These are phyloP conservation scores for Papilio helenus DNA, from an alignment of 1,140 invertebrate species.

Conservation along the genomic window DNA sequence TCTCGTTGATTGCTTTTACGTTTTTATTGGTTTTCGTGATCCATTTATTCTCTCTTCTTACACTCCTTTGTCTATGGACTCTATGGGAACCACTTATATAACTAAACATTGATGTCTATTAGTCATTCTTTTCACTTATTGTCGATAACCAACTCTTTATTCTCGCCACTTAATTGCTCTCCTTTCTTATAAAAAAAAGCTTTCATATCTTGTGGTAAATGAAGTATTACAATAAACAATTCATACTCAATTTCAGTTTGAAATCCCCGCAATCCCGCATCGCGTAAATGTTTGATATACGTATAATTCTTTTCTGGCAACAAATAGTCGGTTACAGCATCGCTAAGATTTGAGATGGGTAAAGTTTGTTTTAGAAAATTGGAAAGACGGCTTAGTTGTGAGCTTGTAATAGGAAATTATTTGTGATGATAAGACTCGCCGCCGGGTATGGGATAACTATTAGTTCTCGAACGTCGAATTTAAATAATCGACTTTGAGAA, in stretches of 20 bases:
- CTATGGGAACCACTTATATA: no score
- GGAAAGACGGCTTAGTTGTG: slow-evolving; percentile 66
- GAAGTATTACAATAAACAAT: not conserved
- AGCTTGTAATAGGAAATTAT: slow-evolving; percentile 69
- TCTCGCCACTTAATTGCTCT: no score
- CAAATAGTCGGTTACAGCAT: slow-evolving; percentile 31
- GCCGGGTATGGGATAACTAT: slow-evolving; percentile 44
- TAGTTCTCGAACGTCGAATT: slow-evolving; percentile 38
- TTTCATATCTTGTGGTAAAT: not conserved
- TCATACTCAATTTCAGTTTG: not conserved
- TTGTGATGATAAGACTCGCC: slow-evolving; percentile 62
- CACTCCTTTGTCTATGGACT: no score
- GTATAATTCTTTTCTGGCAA: slow-evolving; percentile 38
- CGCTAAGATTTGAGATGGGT: slow-evolving; percentile 43
- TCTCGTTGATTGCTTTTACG: no score
- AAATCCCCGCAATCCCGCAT: slow-evolving; percentile 19
- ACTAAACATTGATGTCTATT: no score
- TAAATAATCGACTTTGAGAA: not conserved
- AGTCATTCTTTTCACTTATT: no score
- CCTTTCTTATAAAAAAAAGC: no score
- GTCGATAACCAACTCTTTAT: no score
- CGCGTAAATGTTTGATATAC: slow-evolving; percentile 16
- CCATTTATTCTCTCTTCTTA: no score
- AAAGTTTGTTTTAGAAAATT: slow-evolving; percentile 75
- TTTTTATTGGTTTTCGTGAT: no score